Base-by-base conservation (phyloP, 2,888 invertebrate species). In the Oligia fasciuncula region DNA sequence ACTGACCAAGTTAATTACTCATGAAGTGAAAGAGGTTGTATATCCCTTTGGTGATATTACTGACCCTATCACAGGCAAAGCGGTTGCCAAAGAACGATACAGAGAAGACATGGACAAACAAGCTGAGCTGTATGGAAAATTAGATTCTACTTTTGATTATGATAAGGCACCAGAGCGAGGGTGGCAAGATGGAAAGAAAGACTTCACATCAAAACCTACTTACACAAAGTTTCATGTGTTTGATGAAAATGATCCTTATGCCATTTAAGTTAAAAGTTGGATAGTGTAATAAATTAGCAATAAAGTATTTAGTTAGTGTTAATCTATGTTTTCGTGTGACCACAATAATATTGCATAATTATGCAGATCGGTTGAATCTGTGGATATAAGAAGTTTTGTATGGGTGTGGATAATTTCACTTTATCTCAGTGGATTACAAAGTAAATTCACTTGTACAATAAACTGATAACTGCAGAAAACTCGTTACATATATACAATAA, bases 41-140 rank as follows among this genome's bases (percentile, higher is more conserved):
- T 98, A 98, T 94, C 98, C 98, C 3, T 95, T 98, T 88, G 99
- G 99, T 88, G 98, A 99, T 94, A 96, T 98, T 73, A 98, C 98
- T n/a, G 98, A 99, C 94, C 99, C 99, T 3, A 95, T 99, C 46
- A 98, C 98, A 67, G 98, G 98, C 29, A 98, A 98, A 92, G 98
- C 98, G 94, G 98, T 98, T 65, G 98, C 98, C 0, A 98, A 97
- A 73, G 97, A 97, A 83, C 97, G 97, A 91, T 99, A 98, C 92
- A 97, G 99, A 91, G 98, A 98, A 81, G 97, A 98, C 79, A 97
- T 98, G 82, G 98, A 98, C 69, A 97, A 97, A 90, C 96, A 97
- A 76, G 97, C 97, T 85, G 96, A 98, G 91, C 86, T 98, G 49
- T 98, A 97, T 96, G 98, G 98, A 70, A 97, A 97, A 94, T 95